phyloP scores from a whole-genome alignment of 2,888 invertebrate species.

The Tethea ocularis region DNA sequence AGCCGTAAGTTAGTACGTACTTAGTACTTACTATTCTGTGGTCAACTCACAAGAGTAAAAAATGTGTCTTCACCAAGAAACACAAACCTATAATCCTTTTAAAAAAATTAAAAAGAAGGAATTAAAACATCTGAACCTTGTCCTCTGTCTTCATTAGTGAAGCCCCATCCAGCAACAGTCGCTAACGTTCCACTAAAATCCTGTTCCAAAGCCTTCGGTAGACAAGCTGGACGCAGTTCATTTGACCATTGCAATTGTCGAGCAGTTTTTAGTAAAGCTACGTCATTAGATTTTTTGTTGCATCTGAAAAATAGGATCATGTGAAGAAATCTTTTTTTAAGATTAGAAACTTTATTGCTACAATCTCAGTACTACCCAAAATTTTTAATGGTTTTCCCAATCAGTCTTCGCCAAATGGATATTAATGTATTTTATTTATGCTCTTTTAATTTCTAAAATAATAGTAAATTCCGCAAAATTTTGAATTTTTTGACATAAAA shows the following conservation, averaged over 20 bases:
- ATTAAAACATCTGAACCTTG: constrained; percentile 72
- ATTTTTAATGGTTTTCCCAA: neutral
- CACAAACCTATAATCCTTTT: neutral
- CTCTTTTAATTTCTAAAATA: too few species aligned
- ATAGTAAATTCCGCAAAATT: neutral
- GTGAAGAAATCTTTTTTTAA: neutral
- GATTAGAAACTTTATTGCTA: neutral
- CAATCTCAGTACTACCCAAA: neutral
- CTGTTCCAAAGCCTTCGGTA: constrained; percentile 83
- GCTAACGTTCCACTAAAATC: constrained; percentile 84
- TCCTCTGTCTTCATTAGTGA: constrained; percentile 89
- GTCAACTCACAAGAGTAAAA: too few species aligned
- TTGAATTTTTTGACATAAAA: neutral
- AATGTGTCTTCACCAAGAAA: too few species aligned
- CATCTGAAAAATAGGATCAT: constrained; percentile 46
- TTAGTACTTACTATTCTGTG: too few species aligned
- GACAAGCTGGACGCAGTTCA: constrained; percentile 90
- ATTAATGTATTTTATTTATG: neutral
- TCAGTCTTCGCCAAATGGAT: neutral
- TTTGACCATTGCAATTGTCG: constrained; percentile 87
- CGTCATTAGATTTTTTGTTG: constrained; percentile 79
- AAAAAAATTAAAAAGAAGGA: neutral
- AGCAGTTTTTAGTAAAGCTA: constrained; percentile 89
- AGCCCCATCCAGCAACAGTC: constrained; percentile 94
- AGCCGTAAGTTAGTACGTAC: too few species aligned